Conservation (phyloP, 2,113 vertebrate species). For the Hepsetus odoe region DNA sequence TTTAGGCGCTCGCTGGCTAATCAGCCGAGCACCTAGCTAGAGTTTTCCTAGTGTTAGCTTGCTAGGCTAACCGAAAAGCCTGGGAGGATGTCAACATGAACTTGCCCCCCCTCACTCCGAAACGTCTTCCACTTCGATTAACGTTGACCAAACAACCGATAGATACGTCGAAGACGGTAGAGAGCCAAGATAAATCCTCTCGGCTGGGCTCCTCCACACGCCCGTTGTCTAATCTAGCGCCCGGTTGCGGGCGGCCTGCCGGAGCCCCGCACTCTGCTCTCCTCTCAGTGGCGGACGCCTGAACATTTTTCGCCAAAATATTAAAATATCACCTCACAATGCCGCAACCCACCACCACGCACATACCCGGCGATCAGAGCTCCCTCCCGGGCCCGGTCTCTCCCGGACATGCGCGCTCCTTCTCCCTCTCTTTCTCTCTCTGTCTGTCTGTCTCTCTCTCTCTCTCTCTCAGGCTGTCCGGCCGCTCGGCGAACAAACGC, state of each 20-base stretch:
- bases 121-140: background rate
- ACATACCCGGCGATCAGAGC: background rate
- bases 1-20: constrained; percentile 20
- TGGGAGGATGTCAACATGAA: constrained; percentile 51
- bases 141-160: background rate
- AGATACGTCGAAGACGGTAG: background rate
- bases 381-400: background rate
- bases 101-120: background rate
- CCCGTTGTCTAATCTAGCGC: constrained; percentile 68
- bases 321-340: no score
- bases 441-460: no score
- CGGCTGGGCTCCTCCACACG: constrained; percentile 51
- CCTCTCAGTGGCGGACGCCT: no score
- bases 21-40: constrained; percentile 20
- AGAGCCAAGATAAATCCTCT: constrained; percentile 20
- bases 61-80: constrained; percentile 19
- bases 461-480: constrained; percentile 62
- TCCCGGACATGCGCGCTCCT: no score
- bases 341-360: background rate
- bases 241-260: constrained; percentile 68
- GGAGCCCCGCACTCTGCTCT: constrained; percentile 48
- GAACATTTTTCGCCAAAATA: no score
- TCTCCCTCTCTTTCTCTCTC: no score
- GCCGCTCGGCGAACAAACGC: constrained; percentile 66
- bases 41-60: constrained; percentile 29